Evolutionary conservation across 2,797 vertebrate genomes (phyloP), one percentile per base, ranked within the genome.

Genomic region (Ctenochaetus hawaiiensis): DNA sequence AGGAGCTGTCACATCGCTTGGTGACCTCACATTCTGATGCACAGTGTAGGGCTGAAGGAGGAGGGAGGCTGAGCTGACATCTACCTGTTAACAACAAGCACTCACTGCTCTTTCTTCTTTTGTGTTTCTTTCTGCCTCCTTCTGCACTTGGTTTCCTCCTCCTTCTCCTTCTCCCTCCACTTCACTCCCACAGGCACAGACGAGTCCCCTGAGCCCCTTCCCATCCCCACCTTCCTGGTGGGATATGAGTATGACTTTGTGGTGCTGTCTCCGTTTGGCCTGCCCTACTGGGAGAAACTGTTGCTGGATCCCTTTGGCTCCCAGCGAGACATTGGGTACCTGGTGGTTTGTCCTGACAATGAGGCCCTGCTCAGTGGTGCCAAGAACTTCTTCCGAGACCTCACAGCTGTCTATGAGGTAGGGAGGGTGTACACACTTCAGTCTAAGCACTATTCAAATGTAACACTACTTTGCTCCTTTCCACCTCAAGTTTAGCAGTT

Each of bases 251-350:
- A 97, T 41, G 98, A 99, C 94, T 99, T 98, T 89, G 96, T 99
- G 95, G 98, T 99, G 93, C 96, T 99, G 90, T 99, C 98, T 78
- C 98, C 98, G 0, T 99, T 99, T 82, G 96, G 97, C 23, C 94
- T 99, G 89, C 98, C 98, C 13, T 99, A 99, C 72, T 99, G 98
- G 98, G 98, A 99, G 95, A 97, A 98, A 89, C 96, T 99, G 90
- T 94, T 98, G 93, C 93, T 99, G 93, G 98, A 99, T 87, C 98
- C 98, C 1, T 99, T 98, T 1, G 97, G 98, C 85, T 98, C 98
- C 72, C 98, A 98, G 88, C 94, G 98, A 87, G 98, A 99, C 77
- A 93, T 99, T 4, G 98, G 97, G 17, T 99, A 99, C 74, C 96
- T 99, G 77, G 98, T 99, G 90, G 95, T 99, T 72, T 99, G 98